Conservation (phyloP, 2,113 vertebrate genomes). For the Onychostruthus taczanowskii region DNA sequence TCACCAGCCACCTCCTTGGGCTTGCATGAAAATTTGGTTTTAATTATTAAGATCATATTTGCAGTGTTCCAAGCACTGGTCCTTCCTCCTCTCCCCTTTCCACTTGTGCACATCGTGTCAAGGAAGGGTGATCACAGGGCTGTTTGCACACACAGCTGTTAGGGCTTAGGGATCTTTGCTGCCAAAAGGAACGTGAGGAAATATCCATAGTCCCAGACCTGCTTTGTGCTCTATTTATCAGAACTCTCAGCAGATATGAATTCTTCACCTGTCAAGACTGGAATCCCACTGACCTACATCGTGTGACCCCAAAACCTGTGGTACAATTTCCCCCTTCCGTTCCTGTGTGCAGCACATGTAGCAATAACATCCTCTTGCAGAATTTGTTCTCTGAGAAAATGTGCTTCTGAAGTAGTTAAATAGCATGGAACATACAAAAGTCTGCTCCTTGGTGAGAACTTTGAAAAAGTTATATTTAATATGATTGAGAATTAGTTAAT, state of each 20-base stretch:
- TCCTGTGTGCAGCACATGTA: not conserved
- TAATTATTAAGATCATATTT: not conserved
- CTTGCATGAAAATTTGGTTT: not conserved
- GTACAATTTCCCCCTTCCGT: not conserved
- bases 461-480: not conserved
- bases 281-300: not conserved
- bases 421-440: not conserved
- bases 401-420: not conserved
- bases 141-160: not conserved
- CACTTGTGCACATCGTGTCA: not conserved
- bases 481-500: not conserved
- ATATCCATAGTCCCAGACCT: not conserved
- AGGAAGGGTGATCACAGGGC: accelerated
- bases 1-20: not conserved
- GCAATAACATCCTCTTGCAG: not conserved
- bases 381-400: not conserved
- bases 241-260: not conserved
- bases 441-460: not conserved
- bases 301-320: not conserved
- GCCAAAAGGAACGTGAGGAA: not conserved
- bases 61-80: not conserved
- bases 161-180: not conserved
- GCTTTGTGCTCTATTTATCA: not conserved
- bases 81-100: not conserved
- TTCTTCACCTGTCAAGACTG: not conserved